Percentiles rank a stretch among this genome's conserved stretches.
Conservation (phyloP, 1,140 invertebrate species). For the Linepithema humile region DNA sequence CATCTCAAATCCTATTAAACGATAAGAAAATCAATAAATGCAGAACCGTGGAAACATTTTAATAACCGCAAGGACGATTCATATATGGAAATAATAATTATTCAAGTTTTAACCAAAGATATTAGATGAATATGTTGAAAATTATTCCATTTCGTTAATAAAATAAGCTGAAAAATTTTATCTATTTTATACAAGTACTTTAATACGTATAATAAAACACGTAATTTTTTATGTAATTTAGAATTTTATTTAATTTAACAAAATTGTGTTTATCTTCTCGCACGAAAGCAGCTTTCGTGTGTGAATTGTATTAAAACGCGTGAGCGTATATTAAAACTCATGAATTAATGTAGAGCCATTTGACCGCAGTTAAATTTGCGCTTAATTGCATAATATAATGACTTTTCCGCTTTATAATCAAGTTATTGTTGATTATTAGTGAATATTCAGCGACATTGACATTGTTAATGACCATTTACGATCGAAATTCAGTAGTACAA, state of each 20-base stretch:
- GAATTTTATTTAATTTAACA: neutral
- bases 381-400: neutral
- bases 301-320: neutral
- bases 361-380: neutral
- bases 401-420: neutral
- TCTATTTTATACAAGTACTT: neutral
- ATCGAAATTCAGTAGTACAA: neutral
- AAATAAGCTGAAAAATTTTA: neutral
- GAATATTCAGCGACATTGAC: neutral
- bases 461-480: constrained; percentile 9
- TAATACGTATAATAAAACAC: neutral
- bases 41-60: constrained; percentile 23
- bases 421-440: neutral
- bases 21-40: constrained; percentile 17
- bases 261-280: neutral
- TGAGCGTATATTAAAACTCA: neutral
- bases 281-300: neutral
- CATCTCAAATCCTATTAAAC: constrained; percentile 8
- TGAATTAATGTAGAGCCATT: neutral
- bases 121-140: neutral
- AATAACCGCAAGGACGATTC: constrained; percentile 7
- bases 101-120: neutral
- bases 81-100: neutral
- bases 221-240: neutral
- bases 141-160: neutral